These are phyloP conservation scores for Actinernus sp. DNA, from an alignment of 92 coral and sea anemone genomes.

Conservation along the genomic window DNA sequence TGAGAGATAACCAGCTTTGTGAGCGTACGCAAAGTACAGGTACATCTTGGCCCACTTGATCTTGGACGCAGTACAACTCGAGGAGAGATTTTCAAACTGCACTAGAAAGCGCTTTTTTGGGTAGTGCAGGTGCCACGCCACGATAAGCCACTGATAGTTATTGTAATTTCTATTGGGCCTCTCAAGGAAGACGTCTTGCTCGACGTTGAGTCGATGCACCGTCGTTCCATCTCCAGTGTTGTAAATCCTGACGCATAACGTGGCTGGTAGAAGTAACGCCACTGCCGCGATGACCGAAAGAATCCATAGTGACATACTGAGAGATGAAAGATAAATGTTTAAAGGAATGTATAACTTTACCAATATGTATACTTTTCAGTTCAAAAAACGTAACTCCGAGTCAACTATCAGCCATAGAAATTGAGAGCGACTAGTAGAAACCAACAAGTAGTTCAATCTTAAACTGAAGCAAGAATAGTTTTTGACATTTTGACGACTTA, in stretches of 20 bases:
- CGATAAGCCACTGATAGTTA: slow-evolving; percentile 38
- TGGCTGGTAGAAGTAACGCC: slow-evolving; percentile 18
- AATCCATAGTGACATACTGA: slow-evolving; percentile 3
- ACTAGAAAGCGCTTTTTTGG: slow-evolving; percentile 74
- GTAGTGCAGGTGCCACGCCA: slow-evolving; percentile 36
- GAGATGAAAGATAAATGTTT: background rate
- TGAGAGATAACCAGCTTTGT: slow-evolving; percentile 51
- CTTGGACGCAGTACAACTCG: slow-evolving; percentile 21
- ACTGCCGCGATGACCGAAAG: slow-evolving; percentile 6
- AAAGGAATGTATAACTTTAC: no score
- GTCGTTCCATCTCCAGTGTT: slow-evolving; percentile 27
- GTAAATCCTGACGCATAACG: slow-evolving; percentile 1
- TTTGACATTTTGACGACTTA: no score
- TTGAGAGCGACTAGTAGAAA: no score
- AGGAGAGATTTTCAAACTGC: slow-evolving; percentile 53
- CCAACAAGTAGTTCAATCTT: no score
- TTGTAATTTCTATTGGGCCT: slow-evolving; percentile 12
- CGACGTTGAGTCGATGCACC: slow-evolving; percentile 29
- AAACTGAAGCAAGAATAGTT: no score
- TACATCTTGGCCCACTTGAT: slow-evolving; percentile 57
- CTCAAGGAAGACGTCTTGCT: slow-evolving; percentile 65
- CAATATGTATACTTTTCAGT: no score
- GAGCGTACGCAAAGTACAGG: slow-evolving; percentile 64
- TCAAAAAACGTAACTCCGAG: no score
- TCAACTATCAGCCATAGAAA: no score